Evolutionary conservation across 2,888 invertebrate genomes (phyloP), one percentile per base, ranked within the genome.

Genomic region (Smittia aterrima): DNA sequence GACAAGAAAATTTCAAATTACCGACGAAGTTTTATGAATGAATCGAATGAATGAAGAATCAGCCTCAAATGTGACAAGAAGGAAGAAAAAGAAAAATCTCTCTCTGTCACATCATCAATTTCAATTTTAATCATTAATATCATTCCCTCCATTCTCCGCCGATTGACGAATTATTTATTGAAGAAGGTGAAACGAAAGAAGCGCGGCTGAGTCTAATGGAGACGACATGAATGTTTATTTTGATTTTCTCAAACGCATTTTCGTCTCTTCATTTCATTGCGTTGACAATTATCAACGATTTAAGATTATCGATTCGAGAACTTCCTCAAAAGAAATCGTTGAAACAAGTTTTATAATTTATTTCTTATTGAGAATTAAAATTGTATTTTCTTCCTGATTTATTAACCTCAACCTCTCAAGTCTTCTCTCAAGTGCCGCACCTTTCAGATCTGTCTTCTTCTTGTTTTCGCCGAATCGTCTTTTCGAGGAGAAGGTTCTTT

Each of bases 41-140:
- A 53, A 54, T 71, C 25, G 40, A 40, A 67, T 38, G 6, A 11
- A 4, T 47, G 47, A 47, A 47, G 3, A n/a, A n/a, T 47, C n/a
- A 47, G 47, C 4, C 16, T 11, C 4, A 13, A 71, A 71, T 9
- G 18, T 58, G 54, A 70, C 47, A 70, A 53, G 27, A 71, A 38
- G 16, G 47, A 47, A 47, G 47, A 47, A 47, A 58, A 71, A 40
- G 38, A 22, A 62, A 73, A 22, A 73, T 22, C 38, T 53, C 54
- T 64, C 62, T 38, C 64, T 73, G 72, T 73, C 72, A 73, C 72
- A 62, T 64, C 72, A 73, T 73, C 72, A 73, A 73, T 73, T 73
- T 73, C 62, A 73, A 73, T 62, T 73, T 73, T 71, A 24, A 71
- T 54, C 70, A 71, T 71, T 54, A 71, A 47, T 71, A 53, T 54